These are phyloP conservation scores for Agapornis canus DNA, from an alignment of 2,797 vertebrate genomes.

Conservation along the genomic window DNA sequence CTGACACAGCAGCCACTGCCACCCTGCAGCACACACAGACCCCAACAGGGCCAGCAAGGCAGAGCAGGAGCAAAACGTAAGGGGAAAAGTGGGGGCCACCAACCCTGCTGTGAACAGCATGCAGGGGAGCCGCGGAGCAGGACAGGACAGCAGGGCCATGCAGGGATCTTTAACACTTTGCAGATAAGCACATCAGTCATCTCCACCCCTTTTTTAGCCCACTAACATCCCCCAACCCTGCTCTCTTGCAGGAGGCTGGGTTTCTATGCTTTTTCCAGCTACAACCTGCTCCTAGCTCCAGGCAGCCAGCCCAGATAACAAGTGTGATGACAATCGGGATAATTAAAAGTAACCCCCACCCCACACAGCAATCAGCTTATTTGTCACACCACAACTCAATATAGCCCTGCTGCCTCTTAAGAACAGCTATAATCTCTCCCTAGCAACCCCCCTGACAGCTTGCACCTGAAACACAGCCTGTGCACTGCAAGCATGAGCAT, in stretches of 20 bases:
- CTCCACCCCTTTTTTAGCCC: background rate
- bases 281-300: background rate
- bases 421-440: background rate
- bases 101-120: background rate
- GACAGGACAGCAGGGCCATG: background rate
- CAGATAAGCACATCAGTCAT: background rate
- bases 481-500: fast-evolving
- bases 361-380: constrained; percentile 4
- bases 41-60: fast-evolving
- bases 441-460: background rate
- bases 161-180: background rate
- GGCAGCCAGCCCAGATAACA: background rate
- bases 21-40: too few relatives aligned
- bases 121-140: fast-evolving
- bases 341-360: background rate
- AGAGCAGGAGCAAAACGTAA: fast-evolving
- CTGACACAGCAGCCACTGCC: background rate
- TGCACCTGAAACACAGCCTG: background rate
- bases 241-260: background rate
- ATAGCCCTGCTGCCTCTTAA: background rate
- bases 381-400: background rate
- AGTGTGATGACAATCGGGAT: background rate
- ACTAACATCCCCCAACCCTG: background rate
- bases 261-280: background rate
- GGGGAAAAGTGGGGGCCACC: background rate